phyloP scores from a whole-genome alignment of 23 tunicate species.

The Botrylloides violaceus region DNA sequence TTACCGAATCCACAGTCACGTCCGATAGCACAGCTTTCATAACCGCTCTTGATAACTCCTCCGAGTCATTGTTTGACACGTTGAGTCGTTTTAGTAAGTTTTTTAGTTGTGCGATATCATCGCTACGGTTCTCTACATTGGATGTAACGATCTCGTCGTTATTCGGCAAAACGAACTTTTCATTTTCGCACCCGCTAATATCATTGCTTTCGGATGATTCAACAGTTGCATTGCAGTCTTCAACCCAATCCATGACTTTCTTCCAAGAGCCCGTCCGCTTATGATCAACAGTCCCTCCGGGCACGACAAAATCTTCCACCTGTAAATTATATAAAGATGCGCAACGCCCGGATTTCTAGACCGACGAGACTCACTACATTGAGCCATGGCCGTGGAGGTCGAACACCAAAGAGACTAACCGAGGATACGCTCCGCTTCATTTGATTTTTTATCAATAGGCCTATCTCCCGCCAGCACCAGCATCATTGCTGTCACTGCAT shows the following conservation, averaged over 20 bases:
- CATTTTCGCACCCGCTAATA: no score
- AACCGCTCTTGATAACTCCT: not conserved
- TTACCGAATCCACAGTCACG: not conserved
- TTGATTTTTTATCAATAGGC: no score
- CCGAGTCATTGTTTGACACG: not conserved
- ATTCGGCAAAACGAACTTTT: not conserved
- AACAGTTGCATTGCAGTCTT: not conserved
- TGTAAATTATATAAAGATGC: no score
- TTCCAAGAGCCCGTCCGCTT: not conserved
- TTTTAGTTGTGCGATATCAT: slow-evolving; percentile 3
- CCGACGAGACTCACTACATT: no score
- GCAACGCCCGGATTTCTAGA: no score
- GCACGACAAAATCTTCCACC: not conserved
- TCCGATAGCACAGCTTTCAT: not conserved
- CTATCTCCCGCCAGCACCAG: no score
- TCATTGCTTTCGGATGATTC: no score
- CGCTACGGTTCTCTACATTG: not conserved
- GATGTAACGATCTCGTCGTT: not conserved
- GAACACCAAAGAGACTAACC: no score
- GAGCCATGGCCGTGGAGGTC: no score
- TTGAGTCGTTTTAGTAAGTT: not conserved
- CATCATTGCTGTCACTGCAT: no score
- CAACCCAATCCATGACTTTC: not conserved
- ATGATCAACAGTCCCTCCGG: not conserved
- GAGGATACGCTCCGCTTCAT: no score